These are phyloP conservation scores for honey bee (Apis mellifera) DNA, from an alignment of 1,140 invertebrate genomes.

Conservation along the genomic window DNA sequence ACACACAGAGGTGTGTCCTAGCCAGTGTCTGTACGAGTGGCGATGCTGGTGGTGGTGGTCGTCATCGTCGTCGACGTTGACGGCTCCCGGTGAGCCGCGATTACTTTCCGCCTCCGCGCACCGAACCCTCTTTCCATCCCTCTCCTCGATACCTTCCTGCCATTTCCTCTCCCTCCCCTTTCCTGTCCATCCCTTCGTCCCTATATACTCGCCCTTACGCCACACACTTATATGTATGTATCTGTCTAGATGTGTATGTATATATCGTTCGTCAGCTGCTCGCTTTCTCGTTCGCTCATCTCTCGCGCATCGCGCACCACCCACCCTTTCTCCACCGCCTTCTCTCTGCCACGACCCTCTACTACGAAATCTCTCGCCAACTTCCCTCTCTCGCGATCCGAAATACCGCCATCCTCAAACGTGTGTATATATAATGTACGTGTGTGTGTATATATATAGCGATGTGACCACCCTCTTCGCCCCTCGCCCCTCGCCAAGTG, in stretches of 20 bases:
- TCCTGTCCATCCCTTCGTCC: conserved; percentile 49
- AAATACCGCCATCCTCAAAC: conserved; percentile 55
- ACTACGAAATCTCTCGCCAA: conserved; percentile 48
- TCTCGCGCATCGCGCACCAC: conserved; percentile 50
- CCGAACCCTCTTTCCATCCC: conserved; percentile 75
- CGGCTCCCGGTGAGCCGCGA: conserved; percentile 71
- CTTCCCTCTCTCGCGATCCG: conserved; percentile 22
- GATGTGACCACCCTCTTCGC: neutral
- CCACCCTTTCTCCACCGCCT: conserved; percentile 27
- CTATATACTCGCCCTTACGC: conserved; percentile 4
- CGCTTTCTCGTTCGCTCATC: conserved; percentile 75
- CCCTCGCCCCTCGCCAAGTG: neutral
- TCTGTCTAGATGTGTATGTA: conserved; percentile 55
- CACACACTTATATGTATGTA: conserved; percentile 13
- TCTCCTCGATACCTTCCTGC: conserved; percentile 61
- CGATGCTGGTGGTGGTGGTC: neutral
- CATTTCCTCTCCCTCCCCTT: conserved; percentile 56
- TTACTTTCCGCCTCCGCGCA: conserved; percentile 81
- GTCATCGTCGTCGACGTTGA: conserved; percentile 67
- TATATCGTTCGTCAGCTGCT: conserved; percentile 76
- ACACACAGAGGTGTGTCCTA: neutral
- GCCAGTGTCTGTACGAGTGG: too few relatives aligned
- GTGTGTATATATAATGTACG: neutral
- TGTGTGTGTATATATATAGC: neutral
- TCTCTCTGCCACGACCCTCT: conserved; percentile 49